Evolutionary conservation across 2,113 vertebrate genomes (phyloP), one percentile per base, ranked within the genome.

Genomic region (Trinectes maculatus): DNA sequence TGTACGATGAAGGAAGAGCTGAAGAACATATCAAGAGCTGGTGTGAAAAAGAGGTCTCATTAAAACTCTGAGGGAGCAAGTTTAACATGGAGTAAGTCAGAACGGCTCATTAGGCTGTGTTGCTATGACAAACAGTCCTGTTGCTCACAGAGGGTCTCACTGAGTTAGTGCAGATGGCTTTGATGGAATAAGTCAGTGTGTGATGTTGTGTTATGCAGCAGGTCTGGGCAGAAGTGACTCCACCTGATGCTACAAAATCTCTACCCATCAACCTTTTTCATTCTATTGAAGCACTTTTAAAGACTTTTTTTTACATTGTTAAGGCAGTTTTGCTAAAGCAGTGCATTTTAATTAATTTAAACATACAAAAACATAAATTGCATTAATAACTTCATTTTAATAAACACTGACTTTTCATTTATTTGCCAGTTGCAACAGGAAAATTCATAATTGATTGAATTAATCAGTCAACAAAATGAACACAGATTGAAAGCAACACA

Each of bases 391-490:
- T 68, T 47, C 42, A 74, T 82, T 83, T 37, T n/a, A n/a, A 75
- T 70, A 33, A 74, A 53, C 16, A 29, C 15, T 78, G 70, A 62
- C 61, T 63, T 77, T 84, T 57, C 48, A 47, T 72, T 73, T 46
- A 40, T 72, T 75, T 47, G n/a, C n/a, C 8, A 16, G 39, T 15
- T 37, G 3, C 46, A 60, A 68, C 58, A 28, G 21, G 3, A 47
- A n/a, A 49, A 70, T 59, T n/a, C 63, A 70, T 67, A 67, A 79
- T 64, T 69, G 31, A 80, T 67, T n/a, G n/a, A n/a, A n/a, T n/a
- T 62, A 77, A 85, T 82, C 72, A 76, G 52, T 83, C 66, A 74
- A 67, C 39, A 77, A 67, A 85, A 77, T 49, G 47, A 85, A 69
- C 59, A 39, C 55, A 61, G 43, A 83, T 49, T 54, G 19, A 71